phyloP scores from a whole-genome alignment of 2,113 vertebrate genomes.

The Pitta sordida region DNA sequence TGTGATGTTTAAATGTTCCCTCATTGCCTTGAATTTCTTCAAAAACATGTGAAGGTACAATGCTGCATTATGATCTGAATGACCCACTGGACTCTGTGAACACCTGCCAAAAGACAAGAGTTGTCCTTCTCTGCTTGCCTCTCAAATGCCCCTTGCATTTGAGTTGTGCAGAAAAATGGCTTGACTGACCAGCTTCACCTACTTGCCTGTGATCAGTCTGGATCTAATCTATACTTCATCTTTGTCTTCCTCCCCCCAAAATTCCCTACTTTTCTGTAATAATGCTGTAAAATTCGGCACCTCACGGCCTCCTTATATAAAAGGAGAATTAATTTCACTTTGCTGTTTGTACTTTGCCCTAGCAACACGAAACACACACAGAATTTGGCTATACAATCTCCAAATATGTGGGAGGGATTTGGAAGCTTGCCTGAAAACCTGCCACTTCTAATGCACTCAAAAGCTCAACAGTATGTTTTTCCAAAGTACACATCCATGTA shows the following conservation, averaged over 20 bases:
- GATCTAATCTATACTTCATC: neutral
- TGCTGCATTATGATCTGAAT: neutral
- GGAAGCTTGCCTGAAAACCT: constrained; percentile 27
- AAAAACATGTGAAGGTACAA: neutral
- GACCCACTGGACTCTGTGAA: neutral
- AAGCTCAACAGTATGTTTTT: neutral
- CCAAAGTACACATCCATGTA: neutral
- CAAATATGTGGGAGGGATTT: neutral
- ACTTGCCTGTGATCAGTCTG: neutral
- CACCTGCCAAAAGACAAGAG: neutral
- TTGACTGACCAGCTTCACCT: neutral
- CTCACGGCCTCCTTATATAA: neutral
- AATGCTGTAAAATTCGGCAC: neutral
- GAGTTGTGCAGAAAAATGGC: neutral
- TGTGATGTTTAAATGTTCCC: neutral
- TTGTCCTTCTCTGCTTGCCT: neutral
- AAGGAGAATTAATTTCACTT: neutral
- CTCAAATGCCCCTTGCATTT: neutral
- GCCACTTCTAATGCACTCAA: neutral
- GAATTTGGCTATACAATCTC: constrained; percentile 33
- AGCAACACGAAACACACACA: neutral
- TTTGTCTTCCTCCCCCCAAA: neutral
- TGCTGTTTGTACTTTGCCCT: constrained; percentile 36
- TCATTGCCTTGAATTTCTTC: neutral
- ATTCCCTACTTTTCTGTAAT: neutral